Base-by-base conservation (phyloP, 2,888 invertebrate species). In the Erebia ligea region DNA sequence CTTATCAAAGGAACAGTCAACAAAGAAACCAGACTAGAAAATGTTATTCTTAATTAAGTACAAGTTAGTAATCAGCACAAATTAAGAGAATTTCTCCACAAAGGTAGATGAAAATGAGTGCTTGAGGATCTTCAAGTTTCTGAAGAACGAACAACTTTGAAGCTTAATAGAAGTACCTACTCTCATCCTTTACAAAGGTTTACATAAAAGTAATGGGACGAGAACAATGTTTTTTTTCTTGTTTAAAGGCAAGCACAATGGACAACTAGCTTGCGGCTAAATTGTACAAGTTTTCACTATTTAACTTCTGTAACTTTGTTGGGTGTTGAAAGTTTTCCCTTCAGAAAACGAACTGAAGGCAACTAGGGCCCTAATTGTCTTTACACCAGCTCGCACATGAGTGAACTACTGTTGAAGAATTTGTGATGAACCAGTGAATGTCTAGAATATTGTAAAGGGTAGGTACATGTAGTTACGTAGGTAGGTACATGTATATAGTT, bases 211-310 rank as follows among this genome's bases (percentile, higher is more conserved):
- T 75, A 74, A 76, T 73, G 59, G 45, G 64, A 64, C n/a, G 10
- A 13, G 52, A 64, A 65, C 68, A 61, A 68, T 70, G 68, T 72
- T 76, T 76, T 56, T 56, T 25, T 25, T 57, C 25, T 77, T 76
- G 11, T 17, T 1, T 48, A 62, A 75, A 75, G 66, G 58, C 11
- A 61, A 72, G 69, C 73, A 76, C 78, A 75, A 76, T 75, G 75
- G 72, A 76, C 73, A 85, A 79, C 82, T 81, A 77, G 80, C 85
- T 85, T 82, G 86, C 81, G 85, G 86, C 82, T 80, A 86, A 87
- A 86, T 85, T 84, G 86, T 84, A 83, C 84, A 87, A 88, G 84
- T 88, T 87, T 82, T 79, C 84, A 86, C 86, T 88, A 87, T 88
- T 88, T 88, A 87, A 88, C 86, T 88, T 87, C 19, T 75, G 74